Evolutionary conservation across 2,888 invertebrate species (phyloP).

Genomic region (Drosophila bunnanda): DNA sequence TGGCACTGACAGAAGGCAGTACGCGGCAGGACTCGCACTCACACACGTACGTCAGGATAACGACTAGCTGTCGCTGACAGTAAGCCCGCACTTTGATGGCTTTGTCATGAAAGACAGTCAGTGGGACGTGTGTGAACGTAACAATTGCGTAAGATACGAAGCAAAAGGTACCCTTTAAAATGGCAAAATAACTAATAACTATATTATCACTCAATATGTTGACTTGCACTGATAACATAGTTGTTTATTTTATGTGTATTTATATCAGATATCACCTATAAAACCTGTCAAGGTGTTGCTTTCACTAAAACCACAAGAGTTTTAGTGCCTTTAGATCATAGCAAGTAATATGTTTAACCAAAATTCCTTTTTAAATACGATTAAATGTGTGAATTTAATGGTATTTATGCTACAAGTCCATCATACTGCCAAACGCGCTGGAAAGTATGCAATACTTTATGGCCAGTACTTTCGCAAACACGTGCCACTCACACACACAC

Average conservation of each 20-base stretch:
- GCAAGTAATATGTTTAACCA: neutral
- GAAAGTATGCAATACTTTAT: slow-evolving; percentile 32
- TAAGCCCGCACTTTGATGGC: slow-evolving; percentile 41
- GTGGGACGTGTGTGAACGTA: slow-evolving; percentile 29
- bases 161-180: neutral
- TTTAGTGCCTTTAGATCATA: neutral
- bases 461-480: slow-evolving; percentile 32
- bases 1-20: slow-evolving; percentile 17
- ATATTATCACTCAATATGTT: neutral
- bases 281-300: neutral
- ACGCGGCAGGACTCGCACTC: neutral
- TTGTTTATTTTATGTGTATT: neutral
- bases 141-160: neutral
- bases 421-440: neutral
- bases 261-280: neutral
- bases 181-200: neutral
- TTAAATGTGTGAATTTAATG: neutral
- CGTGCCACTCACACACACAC: slow-evolving; percentile 9
- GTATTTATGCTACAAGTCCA: neutral
- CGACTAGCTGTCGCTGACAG: slow-evolving; percentile 47
- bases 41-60: slow-evolving; percentile 44
- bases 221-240: no score
- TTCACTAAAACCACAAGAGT: neutral
- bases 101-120: slow-evolving; percentile 43
- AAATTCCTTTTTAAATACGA: neutral